Base-by-base conservation (phyloP, 2,113 vertebrate genomes). In the Urocitellus parryii region DNA sequence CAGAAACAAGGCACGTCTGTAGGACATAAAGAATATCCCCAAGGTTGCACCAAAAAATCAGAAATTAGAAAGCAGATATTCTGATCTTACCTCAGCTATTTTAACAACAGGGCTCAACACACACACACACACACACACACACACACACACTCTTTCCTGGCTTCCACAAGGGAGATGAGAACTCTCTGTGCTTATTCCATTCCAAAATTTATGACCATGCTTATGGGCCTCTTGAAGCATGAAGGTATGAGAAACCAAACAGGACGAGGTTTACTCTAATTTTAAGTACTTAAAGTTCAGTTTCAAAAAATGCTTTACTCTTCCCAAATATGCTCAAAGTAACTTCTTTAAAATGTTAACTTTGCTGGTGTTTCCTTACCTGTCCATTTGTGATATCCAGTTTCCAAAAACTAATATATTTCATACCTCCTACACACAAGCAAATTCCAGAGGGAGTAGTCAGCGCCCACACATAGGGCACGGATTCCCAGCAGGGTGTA, bases 371-470 rank as follows among this genome's bases (percentile, higher is more conserved):
- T 89, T 70, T 74, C 79, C 45, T 94, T 97, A 96, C 95, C 96
- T 98, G 95, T 96, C 84, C 84, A 77, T 84, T 67, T 84, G 80
- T 89, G 39, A 65, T 79, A 65, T 84, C 48, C 48, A 67, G 53
- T 97, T 98, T 95, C 95, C 68, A 93, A 96, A 90, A 96, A 95
- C 72, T 94, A 96, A 97, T 58, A 96, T 61, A 95, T 88, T 98
- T 77, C 73, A 95, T 18, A 67, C 88, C 96, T 96, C 97, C 92
- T 94, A 94, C 94, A 92, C 84, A 96, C 76, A 93, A 94, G 87
- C 87, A 81, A 92, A 97, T 97, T 97, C 97, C 97, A 97, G 95
- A 97, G 61, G 5, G 92, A 85, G 63, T 0, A 77, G 91, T 96
- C 97, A 97, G 94, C 22, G 84, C 95, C 95, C 93, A 91, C 96